Percentiles rank a stretch among this genome's conserved stretches.
Evolutionary conservation across 2,113 vertebrate species (phyloP).

Genomic region (Dryoscopus gambensis): DNA sequence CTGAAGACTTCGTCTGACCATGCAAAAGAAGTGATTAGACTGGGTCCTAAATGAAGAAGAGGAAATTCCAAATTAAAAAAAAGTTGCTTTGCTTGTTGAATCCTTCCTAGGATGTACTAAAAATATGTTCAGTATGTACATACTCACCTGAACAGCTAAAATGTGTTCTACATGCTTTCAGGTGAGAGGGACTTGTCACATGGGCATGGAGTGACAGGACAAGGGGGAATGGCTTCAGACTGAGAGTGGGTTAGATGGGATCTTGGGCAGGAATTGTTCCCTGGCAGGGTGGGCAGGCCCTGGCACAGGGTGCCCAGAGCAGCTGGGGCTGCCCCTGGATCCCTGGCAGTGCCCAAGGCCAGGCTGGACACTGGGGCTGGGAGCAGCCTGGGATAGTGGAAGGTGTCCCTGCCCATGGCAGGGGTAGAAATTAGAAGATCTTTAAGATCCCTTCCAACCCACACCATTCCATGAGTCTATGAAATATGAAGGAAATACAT

Average conservation of each 20-base stretch:
- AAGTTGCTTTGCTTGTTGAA: not conserved
- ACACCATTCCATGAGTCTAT: not conserved
- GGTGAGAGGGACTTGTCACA: not conserved
- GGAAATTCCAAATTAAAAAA: not conserved
- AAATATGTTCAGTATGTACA: not conserved
- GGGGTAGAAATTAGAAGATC: not conserved
- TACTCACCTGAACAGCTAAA: not conserved
- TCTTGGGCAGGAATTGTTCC: not conserved
- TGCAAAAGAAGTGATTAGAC: not conserved
- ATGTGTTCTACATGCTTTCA: not conserved
- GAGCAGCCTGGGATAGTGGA: not conserved
- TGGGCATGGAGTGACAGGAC: not conserved
- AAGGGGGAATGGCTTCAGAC: not conserved
- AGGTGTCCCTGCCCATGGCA: not conserved
- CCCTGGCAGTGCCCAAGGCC: not conserved
- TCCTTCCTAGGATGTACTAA: not conserved
- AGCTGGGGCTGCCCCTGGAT: not conserved
- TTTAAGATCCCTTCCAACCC: not conserved
- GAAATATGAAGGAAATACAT: not conserved
- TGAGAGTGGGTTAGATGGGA: not conserved
- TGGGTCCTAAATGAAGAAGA: not conserved
- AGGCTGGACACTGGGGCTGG: fast-evolving
- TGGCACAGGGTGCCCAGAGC: not conserved
- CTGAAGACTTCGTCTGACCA: not conserved
- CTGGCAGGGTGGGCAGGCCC: fast-evolving